phyloP scores from a whole-genome alignment of 2,113 vertebrate genomes.

The Ramphastos sulfuratus region DNA sequence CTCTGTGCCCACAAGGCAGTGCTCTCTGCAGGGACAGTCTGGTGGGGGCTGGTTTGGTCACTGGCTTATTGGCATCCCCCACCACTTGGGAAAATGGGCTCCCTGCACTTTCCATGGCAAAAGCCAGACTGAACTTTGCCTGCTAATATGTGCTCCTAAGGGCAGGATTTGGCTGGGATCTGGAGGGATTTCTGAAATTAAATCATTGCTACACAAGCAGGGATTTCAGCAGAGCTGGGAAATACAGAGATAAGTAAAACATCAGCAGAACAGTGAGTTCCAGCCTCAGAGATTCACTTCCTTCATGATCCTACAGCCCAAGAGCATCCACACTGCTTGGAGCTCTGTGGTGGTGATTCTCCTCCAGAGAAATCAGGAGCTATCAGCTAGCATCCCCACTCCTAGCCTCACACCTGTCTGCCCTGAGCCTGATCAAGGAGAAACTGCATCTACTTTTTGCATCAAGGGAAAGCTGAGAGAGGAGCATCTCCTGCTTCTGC shows the following conservation, averaged over 20 bases:
- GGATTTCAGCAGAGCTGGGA: constrained; percentile 42
- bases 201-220: neutral
- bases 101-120: neutral
- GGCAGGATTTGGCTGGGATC: constrained; percentile 28
- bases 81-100: neutral
- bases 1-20: neutral
- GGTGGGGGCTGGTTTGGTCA: fast-evolving
- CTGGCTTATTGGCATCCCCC: neutral
- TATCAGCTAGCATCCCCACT: neutral
- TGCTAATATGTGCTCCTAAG: neutral
- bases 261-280: neutral
- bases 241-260: constrained; percentile 38
- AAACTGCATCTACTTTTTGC: neutral
- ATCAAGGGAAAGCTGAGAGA: neutral
- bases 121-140: neutral
- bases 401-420: neutral
- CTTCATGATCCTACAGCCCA: neutral
- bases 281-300: neutral
- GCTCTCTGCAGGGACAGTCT: neutral
- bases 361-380: neutral
- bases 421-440: neutral
- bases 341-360: neutral
- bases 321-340: neutral
- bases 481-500: neutral
- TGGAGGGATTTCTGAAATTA: constrained; percentile 31